These are phyloP conservation scores for Clanis bilineata DNA, from an alignment of 2,888 invertebrate genomes.

Conservation along the genomic window DNA sequence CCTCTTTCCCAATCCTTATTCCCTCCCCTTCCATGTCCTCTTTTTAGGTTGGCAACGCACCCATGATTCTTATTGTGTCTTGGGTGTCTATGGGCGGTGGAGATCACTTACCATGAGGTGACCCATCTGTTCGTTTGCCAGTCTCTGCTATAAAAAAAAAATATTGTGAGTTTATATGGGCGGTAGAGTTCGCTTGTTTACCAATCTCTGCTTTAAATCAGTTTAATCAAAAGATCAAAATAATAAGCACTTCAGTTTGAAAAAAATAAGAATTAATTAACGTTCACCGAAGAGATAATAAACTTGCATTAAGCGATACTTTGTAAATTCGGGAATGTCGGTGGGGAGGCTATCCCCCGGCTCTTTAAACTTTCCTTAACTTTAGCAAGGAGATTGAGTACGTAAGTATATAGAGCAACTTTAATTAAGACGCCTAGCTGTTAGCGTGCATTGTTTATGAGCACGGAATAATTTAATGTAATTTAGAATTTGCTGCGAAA, in stretches of 20 bases:
- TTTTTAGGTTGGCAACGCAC: too few species aligned
- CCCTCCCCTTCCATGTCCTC: too few species aligned
- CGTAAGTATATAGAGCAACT: constrained; percentile 76
- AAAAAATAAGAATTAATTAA: constrained; percentile 69
- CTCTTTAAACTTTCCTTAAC: constrained; percentile 76
- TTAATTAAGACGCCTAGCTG: constrained; percentile 71
- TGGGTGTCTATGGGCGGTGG: too few species aligned
- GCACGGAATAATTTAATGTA: constrained; percentile 57
- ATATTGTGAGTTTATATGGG: too few species aligned
- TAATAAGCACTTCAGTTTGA: background rate
- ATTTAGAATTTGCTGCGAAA: constrained; percentile 47
- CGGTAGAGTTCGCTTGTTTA: too few species aligned
- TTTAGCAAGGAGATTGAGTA: constrained; percentile 77
- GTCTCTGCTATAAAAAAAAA: too few species aligned
- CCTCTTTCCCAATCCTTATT: too few species aligned
- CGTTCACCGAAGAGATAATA: constrained; percentile 71
- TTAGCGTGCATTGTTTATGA: constrained; percentile 75
- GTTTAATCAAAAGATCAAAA: too few species aligned
- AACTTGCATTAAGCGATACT: constrained; percentile 79
- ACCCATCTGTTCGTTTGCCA: too few species aligned
- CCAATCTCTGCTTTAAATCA: background rate
- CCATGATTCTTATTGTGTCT: too few species aligned
- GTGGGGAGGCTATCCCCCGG: constrained; percentile 33
- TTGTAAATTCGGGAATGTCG: constrained; percentile 71
- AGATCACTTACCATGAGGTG: too few species aligned